phyloP scores from a whole-genome alignment of 2,888 invertebrate species.

The Dolomedes plantarius region DNA sequence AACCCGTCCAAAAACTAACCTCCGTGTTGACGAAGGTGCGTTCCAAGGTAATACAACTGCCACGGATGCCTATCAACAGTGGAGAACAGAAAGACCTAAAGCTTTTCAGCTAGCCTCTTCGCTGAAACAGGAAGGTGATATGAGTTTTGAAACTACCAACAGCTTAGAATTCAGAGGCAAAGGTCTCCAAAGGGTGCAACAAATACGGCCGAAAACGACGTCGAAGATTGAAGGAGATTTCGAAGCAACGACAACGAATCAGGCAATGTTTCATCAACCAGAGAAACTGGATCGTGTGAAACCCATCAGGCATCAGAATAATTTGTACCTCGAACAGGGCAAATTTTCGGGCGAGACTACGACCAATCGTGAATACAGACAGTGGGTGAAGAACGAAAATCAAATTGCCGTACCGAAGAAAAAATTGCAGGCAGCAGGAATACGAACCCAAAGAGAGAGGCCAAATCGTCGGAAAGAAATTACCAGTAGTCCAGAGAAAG shows the following conservation, averaged over 20 bases:
- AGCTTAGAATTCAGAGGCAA: conserved; percentile 41
- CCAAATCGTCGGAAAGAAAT: conserved; percentile 8
- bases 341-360: conserved; percentile 63
- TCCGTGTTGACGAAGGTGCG: conserved; percentile 18
- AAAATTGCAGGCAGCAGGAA: conserved; percentile 46
- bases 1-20: conserved; percentile 31
- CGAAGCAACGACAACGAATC: conserved; percentile 55
- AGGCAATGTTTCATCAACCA: conserved; percentile 47
- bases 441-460: conserved; percentile 11
- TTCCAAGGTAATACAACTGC: conserved; percentile 41
- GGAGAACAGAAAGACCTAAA: conserved; percentile 35
- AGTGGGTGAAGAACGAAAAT: conserved; percentile 67
- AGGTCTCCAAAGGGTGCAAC: conserved; percentile 31
- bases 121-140: conserved; percentile 68
- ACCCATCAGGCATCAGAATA: conserved; percentile 56
- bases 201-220: conserved; percentile 55
- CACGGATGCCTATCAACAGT: conserved; percentile 30
- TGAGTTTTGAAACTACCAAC: conserved; percentile 72
- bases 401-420: conserved; percentile 50
- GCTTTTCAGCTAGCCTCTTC: conserved; percentile 28
- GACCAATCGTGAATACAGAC: conserved; percentile 48
- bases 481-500: neutral
- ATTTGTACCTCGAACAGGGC: conserved; percentile 46
- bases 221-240: conserved; percentile 62
- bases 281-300: conserved; percentile 29